Evolutionary conservation across 2,797 vertebrate genomes (phyloP).

Genomic region (Betta splendens): DNA sequence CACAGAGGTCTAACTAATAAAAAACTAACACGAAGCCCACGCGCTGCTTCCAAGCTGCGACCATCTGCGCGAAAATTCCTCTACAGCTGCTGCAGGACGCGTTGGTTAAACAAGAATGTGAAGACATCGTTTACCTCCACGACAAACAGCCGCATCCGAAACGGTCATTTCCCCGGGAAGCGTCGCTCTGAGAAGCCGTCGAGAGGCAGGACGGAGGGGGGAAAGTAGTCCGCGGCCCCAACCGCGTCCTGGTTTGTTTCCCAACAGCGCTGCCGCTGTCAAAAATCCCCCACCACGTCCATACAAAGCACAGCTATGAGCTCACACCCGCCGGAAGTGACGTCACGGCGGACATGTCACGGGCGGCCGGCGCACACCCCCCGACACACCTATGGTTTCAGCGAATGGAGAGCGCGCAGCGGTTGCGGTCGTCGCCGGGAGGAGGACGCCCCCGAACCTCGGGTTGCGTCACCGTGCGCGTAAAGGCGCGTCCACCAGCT

Average conservation of each 20-base stretch:
- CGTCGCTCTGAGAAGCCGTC: slow-evolving; percentile 25
- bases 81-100: slow-evolving; percentile 27
- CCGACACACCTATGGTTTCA: slow-evolving; percentile 82
- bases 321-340: slow-evolving; percentile 72
- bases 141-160: slow-evolving; percentile 47
- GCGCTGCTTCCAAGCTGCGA: slow-evolving; percentile 3
- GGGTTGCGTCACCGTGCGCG: not conserved
- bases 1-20: not conserved
- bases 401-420: slow-evolving; percentile 69
- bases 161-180: slow-evolving; percentile 64
- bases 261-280: slow-evolving; percentile 76
- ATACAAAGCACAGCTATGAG: slow-evolving; percentile 58
- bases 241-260: slow-evolving; percentile 70
- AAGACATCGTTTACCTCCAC: slow-evolving; percentile 63
- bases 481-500: no score
- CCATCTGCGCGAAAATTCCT: slow-evolving; percentile 30
- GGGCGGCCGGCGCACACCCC: slow-evolving; percentile 34
- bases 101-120: slow-evolving; percentile 12
- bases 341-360: slow-evolving; percentile 53
- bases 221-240: slow-evolving; percentile 41
- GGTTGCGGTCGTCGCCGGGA: slow-evolving; percentile 20
- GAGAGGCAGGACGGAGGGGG: slow-evolving; percentile 8
- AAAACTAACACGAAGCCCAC: not conserved
- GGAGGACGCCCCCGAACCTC: slow-evolving; percentile 67
- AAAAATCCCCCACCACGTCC: slow-evolving; percentile 75